Percentiles rank a stretch among this genome's conserved stretches.
phyloP scores from a whole-genome alignment of 2,888 invertebrate genomes.

The Cetonia aurata region DNA sequence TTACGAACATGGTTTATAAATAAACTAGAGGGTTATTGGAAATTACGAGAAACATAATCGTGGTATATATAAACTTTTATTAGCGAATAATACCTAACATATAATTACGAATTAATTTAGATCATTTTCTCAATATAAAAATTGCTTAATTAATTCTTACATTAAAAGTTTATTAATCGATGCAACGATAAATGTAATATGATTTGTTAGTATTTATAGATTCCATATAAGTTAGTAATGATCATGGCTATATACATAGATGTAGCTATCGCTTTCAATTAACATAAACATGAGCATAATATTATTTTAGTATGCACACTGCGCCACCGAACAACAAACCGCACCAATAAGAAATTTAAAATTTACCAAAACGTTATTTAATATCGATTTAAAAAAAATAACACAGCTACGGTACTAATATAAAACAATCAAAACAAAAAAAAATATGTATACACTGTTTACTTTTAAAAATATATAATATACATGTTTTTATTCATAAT shows the following conservation, averaged over 20 bases:
- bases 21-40: too few relatives aligned
- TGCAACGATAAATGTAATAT: slow-evolving; percentile 4
- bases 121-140: slow-evolving; percentile 11
- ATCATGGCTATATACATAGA: slow-evolving; percentile 11
- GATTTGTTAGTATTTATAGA: slow-evolving; percentile 15
- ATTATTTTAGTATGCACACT: slow-evolving; percentile 4
- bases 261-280: not conserved
- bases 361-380: not conserved
- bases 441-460: slow-evolving; percentile 11
- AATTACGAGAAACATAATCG: too few relatives aligned
- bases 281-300: not conserved
- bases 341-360: slow-evolving; percentile 9
- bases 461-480: slow-evolving; percentile 6
- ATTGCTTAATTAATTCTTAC: not conserved
- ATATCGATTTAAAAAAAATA: slow-evolving; percentile 1
- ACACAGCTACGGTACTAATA: slow-evolving; percentile 3
- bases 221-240: slow-evolving; percentile 2
- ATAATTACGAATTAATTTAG: slow-evolving; percentile 3
- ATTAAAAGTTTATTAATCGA: slow-evolving; percentile 3
- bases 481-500: slow-evolving; percentile 27
- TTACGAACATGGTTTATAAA: too few relatives aligned
- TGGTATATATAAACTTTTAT: slow-evolving; percentile 12
- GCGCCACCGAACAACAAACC: not conserved
- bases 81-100: not conserved
- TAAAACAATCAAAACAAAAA: slow-evolving; percentile 1